Conservation (phyloP, 2,797 vertebrate genomes). For the Amblyraja radiata region DNA sequence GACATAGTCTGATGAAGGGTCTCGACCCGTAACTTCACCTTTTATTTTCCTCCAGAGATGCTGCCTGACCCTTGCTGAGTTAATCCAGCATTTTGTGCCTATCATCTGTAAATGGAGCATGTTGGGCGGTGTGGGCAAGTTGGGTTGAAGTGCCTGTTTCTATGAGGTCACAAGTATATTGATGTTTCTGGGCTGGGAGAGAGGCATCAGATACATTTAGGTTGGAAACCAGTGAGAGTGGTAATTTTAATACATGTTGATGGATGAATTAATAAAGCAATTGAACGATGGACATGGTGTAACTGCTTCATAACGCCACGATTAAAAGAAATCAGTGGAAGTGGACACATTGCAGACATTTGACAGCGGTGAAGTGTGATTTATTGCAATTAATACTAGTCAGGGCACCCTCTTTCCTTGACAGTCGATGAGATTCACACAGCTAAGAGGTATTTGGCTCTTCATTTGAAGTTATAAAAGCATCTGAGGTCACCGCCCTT, state of each 20-base stretch:
- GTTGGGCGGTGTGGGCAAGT: too few relatives aligned
- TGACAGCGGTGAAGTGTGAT: background rate
- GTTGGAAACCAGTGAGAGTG: background rate
- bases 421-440: background rate
- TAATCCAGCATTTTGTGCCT: too few relatives aligned
- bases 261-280: conserved; percentile 23
- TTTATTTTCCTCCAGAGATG: too few relatives aligned
- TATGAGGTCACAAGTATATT: background rate
- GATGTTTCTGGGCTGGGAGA: background rate
- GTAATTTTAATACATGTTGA: conserved; percentile 25
- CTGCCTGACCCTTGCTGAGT: too few relatives aligned
- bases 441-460: background rate
- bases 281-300: background rate
- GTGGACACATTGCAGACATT: background rate
- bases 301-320: background rate
- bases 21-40: too few relatives aligned
- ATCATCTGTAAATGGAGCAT: too few relatives aligned
- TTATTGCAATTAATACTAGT: conserved; percentile 33
- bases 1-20: too few relatives aligned
- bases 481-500: background rate
- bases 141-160: too few relatives aligned
- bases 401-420: background rate
- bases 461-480: conserved; percentile 12
- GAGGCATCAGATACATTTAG: background rate
- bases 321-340: background rate